These are phyloP conservation scores for Drosophila varians DNA, from an alignment of 1,140 invertebrate species.

Conservation along the genomic window DNA sequence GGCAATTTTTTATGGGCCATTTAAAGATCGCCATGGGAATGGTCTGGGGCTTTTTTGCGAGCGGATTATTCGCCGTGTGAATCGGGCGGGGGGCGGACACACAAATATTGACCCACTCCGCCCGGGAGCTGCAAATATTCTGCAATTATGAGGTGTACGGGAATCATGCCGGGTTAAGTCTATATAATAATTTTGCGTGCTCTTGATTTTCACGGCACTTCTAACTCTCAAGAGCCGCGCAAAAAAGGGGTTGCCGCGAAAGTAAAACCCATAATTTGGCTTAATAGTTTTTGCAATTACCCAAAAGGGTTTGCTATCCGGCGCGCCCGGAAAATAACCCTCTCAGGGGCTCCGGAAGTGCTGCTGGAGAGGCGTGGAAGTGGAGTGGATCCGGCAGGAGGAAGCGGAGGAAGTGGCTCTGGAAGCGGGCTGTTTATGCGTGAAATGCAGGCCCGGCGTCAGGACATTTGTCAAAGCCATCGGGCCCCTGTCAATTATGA, in stretches of 20 bases:
- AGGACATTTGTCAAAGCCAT: constrained; percentile 63
- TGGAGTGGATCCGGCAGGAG: constrained; percentile 28
- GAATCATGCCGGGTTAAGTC: constrained; percentile 54
- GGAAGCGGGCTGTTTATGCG: constrained; percentile 67
- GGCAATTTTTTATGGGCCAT: constrained; percentile 50
- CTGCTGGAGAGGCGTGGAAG: constrained; percentile 35
- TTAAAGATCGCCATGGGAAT: constrained; percentile 74
- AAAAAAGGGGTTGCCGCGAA: constrained; percentile 48
- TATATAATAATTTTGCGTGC: constrained; percentile 79
- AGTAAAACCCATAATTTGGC: constrained; percentile 81
- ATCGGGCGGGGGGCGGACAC: constrained; percentile 34
- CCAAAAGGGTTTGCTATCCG: constrained; percentile 50
- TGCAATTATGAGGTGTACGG: constrained; percentile 29
- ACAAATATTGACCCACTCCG: constrained; percentile 64
- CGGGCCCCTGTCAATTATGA: constrained; percentile 44
- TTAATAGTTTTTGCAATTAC: constrained; percentile 82
- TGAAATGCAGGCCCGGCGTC: constrained; percentile 57
- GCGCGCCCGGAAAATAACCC: constrained; percentile 22
- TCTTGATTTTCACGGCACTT: constrained; percentile 78
- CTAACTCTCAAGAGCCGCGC: constrained; percentile 63
- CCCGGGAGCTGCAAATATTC: constrained; percentile 56
- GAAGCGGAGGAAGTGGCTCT: constrained; percentile 36
- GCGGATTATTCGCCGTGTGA: constrained; percentile 35
- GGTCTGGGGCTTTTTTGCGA: constrained; percentile 6
- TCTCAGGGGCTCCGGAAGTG: constrained; percentile 12